Base-by-base conservation (phyloP, 2,113 vertebrate genomes). In the Phalacrocorax pelagicus region DNA sequence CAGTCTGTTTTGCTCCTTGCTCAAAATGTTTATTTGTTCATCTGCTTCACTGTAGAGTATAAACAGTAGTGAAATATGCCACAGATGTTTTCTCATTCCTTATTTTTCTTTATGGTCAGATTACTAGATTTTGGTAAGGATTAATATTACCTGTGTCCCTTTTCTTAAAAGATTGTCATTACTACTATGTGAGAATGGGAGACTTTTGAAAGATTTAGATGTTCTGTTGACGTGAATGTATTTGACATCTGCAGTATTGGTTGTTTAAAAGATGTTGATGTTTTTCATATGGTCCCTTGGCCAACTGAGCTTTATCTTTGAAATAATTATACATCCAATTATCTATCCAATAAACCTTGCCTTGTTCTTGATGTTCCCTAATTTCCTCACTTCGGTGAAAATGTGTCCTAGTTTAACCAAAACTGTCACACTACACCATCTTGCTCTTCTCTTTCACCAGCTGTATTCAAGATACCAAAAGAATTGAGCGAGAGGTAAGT, bases 381-480 rank as follows among this genome's bases (percentile, higher is more conserved):
- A 23, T 89, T 94, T 84, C 24, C 36, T 49, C 14, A 47, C 18
- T 59, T 63, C 24, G 15, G 16, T 83, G 62, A 81, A 92, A 88
- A 77, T 15, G 15, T 16, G 9, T 57, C 6, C 17, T n/a, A 46
- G 4, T 52, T 93, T 54, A 89, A 47, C 21, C 16, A 51, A 72
- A 80, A 73, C 6, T 3, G 8, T 62, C 77, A 51, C 17, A 26
- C 19, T 58, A 11, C 42, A 29, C 7, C 27, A 59, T 7, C 4
- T 23, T 61, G 51, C 65, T 51, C 12, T 59, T 54, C 13, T 66
- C 9, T 86, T 69, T 57, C 5, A 5, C 8, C 5, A 0, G 0
- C 21, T 65, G 9, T 61, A 69, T 55, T 13, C 3, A 2, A 86
- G 13, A 80, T 21, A 8, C 2, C 0, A 0, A 65, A 83, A 66